Evolutionary conservation across 2,113 vertebrate species (phyloP).

Genomic region (Lampris megalopsis): DNA sequence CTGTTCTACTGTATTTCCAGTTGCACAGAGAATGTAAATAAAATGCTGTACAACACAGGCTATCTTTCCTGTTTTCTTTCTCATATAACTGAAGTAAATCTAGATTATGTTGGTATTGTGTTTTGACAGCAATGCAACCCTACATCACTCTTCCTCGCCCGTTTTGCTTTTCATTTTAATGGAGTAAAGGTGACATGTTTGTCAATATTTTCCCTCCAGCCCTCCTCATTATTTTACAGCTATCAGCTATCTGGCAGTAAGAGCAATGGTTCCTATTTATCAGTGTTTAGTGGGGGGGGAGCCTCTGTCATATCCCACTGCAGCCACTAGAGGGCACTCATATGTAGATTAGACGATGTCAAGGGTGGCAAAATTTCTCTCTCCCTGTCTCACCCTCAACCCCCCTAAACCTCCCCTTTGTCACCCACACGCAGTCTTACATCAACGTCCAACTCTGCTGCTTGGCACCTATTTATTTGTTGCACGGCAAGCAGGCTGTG

Average conservation of each 20-base stretch:
- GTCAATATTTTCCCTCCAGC: constrained; percentile 48
- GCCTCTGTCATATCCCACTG: constrained; percentile 25
- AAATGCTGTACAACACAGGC: neutral
- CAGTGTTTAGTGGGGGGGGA: neutral
- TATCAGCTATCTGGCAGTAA: constrained; percentile 33
- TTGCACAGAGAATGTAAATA: constrained; percentile 26
- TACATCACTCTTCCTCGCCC: constrained; percentile 5
- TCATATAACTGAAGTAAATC: constrained; percentile 3
- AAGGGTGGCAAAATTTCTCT: neutral
- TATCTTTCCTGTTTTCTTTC: neutral
- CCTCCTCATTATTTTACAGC: constrained; percentile 38
- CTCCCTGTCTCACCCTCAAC: no score
- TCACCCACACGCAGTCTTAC: neutral
- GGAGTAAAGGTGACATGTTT: constrained; percentile 46
- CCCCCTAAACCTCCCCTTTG: no score
- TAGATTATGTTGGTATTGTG: constrained; percentile 13
- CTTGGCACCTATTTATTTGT: constrained; percentile 20
- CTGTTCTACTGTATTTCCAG: neutral
- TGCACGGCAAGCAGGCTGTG: constrained; percentile 12
- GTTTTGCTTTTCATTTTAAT: constrained; percentile 47
- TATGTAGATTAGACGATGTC: constrained; percentile 26
- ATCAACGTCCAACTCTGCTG: neutral
- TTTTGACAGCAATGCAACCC: constrained; percentile 29
- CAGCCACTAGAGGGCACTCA: constrained; percentile 72
- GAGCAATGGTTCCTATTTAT: constrained; percentile 17